Percentiles rank a stretch among this genome's conserved stretches.
Conservation (phyloP, 2,888 invertebrate species). For the Cataglyphis altisquamis region DNA sequence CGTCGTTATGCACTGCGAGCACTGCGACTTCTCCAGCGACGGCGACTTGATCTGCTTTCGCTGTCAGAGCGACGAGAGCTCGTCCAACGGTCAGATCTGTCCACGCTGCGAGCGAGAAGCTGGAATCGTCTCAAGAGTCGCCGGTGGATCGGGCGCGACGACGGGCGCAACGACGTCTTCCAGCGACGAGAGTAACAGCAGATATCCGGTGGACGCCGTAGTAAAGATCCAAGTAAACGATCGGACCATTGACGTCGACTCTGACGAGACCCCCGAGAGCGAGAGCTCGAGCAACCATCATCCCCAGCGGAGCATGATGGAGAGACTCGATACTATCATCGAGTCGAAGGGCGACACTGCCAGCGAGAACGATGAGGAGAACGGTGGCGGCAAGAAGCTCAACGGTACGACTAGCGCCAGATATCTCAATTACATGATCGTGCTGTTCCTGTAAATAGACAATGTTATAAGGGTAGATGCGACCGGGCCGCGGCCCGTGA, state of each 20-base stretch:
- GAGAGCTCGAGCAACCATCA: constrained; percentile 71
- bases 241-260: constrained; percentile 79
- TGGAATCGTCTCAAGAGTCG: constrained; percentile 46
- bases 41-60: constrained; percentile 84
- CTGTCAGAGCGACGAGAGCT: constrained; percentile 80
- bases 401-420: constrained; percentile 80
- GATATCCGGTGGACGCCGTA: constrained; percentile 80
- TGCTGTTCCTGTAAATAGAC: constrained; percentile 82
- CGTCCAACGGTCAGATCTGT: constrained; percentile 73
- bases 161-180: constrained; percentile 70
- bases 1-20: constrained; percentile 75
- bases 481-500: constrained; percentile 57
- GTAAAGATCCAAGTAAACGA: constrained; percentile 82
- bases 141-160: constrained; percentile 61
- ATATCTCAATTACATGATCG: constrained; percentile 84
- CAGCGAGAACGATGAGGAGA: constrained; percentile 79
- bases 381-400: constrained; percentile 78
- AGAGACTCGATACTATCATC: constrained; percentile 83
- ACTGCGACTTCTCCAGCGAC: constrained; percentile 79
- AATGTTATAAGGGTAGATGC: constrained; percentile 58
- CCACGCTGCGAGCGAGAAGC: constrained; percentile 78
- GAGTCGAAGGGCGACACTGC: constrained; percentile 81
- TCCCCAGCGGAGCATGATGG: constrained; percentile 66
- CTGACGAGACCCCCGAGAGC: constrained; percentile 79
- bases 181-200: constrained; percentile 75